phyloP scores from a whole-genome alignment of 2,888 invertebrate species.

The Pemphredon lugubris region DNA sequence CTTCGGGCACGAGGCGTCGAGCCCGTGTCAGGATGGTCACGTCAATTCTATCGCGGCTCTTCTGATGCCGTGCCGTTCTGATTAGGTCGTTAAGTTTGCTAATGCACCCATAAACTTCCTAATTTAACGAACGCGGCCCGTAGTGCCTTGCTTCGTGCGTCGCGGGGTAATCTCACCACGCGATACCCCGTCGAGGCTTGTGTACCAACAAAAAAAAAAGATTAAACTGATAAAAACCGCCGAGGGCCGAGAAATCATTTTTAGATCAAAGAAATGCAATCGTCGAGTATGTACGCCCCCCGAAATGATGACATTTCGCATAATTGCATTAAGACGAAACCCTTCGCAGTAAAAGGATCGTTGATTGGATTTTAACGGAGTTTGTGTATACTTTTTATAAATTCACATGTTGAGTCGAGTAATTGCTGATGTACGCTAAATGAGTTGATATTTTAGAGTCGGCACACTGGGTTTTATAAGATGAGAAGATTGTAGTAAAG shows the following conservation, averaged over 20 bases:
- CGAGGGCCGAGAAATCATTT: background rate
- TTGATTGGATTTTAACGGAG: too few relatives aligned
- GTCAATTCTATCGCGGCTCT: conserved; percentile 61
- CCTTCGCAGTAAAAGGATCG: background rate
- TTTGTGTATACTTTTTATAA: too few relatives aligned
- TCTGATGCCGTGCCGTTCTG: conserved; percentile 70
- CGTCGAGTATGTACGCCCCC: too few relatives aligned
- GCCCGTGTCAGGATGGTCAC: conserved; percentile 67
- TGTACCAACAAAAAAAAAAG: background rate
- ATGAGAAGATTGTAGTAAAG: too few relatives aligned
- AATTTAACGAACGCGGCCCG: conserved; percentile 73
- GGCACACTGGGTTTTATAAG: too few relatives aligned
- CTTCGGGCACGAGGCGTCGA: conserved; percentile 68
- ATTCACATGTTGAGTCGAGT: too few relatives aligned
- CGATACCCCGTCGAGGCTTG: conserved; percentile 18
- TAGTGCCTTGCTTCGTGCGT: conserved; percentile 17
- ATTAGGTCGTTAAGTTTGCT: conserved; percentile 79
- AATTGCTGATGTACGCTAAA: too few relatives aligned
- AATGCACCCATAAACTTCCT: conserved; percentile 71
- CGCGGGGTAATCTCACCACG: background rate
- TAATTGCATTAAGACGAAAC: background rate
- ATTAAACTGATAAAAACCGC: too few relatives aligned
- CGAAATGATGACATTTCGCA: background rate
- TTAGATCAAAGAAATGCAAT: background rate
- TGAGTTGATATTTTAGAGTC: too few relatives aligned